Conservation (phyloP, 2,888 invertebrate genomes). For the Ochropleura plecta region DNA sequence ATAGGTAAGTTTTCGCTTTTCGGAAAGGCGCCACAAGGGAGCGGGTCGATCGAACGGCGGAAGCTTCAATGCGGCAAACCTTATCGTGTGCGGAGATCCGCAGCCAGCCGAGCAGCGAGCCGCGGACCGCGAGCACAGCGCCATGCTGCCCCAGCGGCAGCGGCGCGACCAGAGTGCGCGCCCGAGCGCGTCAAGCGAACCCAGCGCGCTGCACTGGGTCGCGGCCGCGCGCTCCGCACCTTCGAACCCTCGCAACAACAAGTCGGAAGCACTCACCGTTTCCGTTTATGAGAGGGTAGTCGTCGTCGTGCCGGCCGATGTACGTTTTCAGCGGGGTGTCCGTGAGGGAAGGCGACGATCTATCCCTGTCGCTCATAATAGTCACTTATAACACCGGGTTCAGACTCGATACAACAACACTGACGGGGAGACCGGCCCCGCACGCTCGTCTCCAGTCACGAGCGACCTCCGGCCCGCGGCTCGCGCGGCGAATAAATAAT, state of each 20-base stretch:
- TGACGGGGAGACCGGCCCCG: constrained; percentile 86
- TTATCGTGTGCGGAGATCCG: constrained; percentile 71
- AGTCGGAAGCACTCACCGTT: constrained; percentile 89
- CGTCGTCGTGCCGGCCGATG: constrained; percentile 95
- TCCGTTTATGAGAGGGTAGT: constrained; percentile 95
- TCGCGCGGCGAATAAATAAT: constrained; percentile 89
- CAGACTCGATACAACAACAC: constrained; percentile 81
- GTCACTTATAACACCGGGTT: constrained; percentile 87
- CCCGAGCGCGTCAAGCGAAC: constrained; percentile 65
- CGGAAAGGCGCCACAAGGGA: constrained; percentile 73
- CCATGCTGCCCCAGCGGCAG: constrained; percentile 65
- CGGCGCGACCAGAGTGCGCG: constrained; percentile 63
- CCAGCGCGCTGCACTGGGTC: constrained; percentile 45
- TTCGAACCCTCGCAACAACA: constrained; percentile 24
- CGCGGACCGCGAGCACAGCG: constrained; percentile 64
- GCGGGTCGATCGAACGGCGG: constrained; percentile 84
- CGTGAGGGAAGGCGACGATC: constrained; percentile 96
- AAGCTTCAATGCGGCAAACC: constrained; percentile 86
- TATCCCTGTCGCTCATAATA: constrained; percentile 97
- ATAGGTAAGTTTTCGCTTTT: constrained; percentile 71
- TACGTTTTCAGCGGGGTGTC: constrained; percentile 97
- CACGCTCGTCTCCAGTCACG: constrained; percentile 80
- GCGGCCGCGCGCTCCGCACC: neutral
- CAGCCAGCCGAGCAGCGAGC: constrained; percentile 50
- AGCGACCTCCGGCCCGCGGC: constrained; percentile 90